Conservation (phyloP, 1,140 invertebrate species). For the Camponotus pennsylvanicus region DNA sequence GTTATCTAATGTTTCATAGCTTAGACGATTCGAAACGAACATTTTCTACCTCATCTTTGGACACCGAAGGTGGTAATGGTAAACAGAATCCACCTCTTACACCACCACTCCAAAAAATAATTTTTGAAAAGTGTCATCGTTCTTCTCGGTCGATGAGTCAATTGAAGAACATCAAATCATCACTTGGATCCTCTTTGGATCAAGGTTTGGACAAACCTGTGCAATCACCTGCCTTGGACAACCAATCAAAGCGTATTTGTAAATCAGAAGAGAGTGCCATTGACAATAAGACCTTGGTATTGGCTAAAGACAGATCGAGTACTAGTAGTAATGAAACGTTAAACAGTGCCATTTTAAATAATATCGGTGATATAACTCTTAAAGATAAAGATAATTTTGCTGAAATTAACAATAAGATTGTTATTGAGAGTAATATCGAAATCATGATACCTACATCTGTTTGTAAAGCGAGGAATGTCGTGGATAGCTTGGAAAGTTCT, state of each 20-base stretch:
- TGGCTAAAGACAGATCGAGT: constrained; percentile 76
- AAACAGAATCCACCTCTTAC: constrained; percentile 79
- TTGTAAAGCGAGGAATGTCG: constrained; percentile 76
- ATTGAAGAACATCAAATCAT: constrained; percentile 79
- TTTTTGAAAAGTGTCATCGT: constrained; percentile 82
- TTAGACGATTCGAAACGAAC: constrained; percentile 85
- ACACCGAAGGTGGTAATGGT: constrained; percentile 79
- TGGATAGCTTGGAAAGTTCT: constrained; percentile 73
- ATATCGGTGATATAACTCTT: constrained; percentile 34
- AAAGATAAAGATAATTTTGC: constrained; percentile 42
- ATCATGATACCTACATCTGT: constrained; percentile 84
- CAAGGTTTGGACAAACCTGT: constrained; percentile 85
- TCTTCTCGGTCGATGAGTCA: constrained; percentile 81
- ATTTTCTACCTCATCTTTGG: constrained; percentile 85
- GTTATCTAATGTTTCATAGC: constrained; percentile 65
- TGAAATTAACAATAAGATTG: constrained; percentile 24
- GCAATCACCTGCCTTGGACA: constrained; percentile 75
- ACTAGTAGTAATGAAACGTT: constrained; percentile 81
- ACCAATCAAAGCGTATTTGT: constrained; percentile 82
- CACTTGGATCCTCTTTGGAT: constrained; percentile 85
- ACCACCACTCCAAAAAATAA: constrained; percentile 81
- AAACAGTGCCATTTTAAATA: constrained; percentile 76
- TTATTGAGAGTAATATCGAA: constrained; percentile 81
- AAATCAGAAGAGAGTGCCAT: constrained; percentile 85
- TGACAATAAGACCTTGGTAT: constrained; percentile 78